Conservation (phyloP, 2,888 invertebrate species). For the Silvanus unidentatus region DNA sequence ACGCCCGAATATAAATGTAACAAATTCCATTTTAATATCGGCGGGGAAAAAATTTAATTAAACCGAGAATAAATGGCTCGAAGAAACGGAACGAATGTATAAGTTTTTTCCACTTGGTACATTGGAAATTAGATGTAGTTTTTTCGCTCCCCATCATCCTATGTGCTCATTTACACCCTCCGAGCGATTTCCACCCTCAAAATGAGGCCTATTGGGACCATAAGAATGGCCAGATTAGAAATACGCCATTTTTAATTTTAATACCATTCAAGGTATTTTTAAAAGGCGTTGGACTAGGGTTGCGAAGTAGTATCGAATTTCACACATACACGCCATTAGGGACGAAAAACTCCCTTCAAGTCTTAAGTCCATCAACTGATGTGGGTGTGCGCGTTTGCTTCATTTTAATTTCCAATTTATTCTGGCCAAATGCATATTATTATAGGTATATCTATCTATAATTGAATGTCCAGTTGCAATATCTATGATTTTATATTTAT, state of each 20-base stretch:
- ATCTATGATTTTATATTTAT: no score
- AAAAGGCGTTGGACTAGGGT: background rate
- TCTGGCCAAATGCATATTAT: no score
- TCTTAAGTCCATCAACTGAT: no score
- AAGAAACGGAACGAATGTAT: no score
- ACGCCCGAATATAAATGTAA: no score
- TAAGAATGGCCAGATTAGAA: constrained; percentile 27
- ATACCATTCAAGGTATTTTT: constrained; percentile 1
- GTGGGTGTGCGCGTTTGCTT: background rate
- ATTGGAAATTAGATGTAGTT: background rate
- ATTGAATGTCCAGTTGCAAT: no score
- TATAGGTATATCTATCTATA: no score
- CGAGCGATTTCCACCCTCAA: constrained; percentile 20
- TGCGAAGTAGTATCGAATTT: constrained; percentile 1
- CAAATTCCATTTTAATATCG: no score
- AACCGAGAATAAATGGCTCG: no score
- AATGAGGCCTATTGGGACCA: constrained; percentile 17
- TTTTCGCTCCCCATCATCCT: background rate
- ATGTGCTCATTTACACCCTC: constrained; percentile 1
- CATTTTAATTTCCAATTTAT: no score
- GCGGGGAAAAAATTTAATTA: no score
- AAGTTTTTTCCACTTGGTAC: background rate
- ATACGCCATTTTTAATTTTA: constrained; percentile 24
- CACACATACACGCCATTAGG: background rate
- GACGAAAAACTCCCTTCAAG: no score